These are phyloP conservation scores for Hirudinaria manillensis DNA, from an alignment of 2,888 invertebrate species.

Conservation along the genomic window DNA sequence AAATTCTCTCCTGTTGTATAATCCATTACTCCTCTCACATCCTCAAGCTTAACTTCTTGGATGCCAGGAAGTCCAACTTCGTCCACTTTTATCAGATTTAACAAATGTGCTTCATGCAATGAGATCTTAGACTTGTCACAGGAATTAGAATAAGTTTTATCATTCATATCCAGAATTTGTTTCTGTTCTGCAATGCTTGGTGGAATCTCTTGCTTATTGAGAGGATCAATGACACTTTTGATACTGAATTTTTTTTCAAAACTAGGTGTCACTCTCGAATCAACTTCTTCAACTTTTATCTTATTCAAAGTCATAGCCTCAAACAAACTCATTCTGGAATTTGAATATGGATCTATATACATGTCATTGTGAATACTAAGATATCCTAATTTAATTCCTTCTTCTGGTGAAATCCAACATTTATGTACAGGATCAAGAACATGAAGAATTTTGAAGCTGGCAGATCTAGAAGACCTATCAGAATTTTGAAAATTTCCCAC, in stretches of 20 bases:
- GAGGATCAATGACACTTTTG: conserved; percentile 62
- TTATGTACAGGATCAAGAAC: conserved; percentile 54
- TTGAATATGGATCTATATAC: conserved; percentile 64
- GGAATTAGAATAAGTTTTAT: conserved; percentile 54
- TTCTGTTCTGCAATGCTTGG: conserved; percentile 51
- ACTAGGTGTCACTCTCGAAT: not conserved
- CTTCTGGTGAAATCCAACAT: conserved; percentile 55
- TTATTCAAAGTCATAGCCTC: conserved; percentile 38
- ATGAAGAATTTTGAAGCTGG: conserved; percentile 41
- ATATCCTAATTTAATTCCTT: conserved; percentile 59
- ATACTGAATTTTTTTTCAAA: conserved; percentile 36
- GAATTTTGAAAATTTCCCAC: conserved; percentile 15
- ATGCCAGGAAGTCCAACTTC: conserved; percentile 76
- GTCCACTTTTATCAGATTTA: conserved; percentile 71
- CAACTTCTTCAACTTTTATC: conserved; percentile 29
- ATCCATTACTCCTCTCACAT: conserved; percentile 23
- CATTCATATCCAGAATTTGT: conserved; percentile 53
- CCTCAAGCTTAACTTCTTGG: conserved; percentile 53
- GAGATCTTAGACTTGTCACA: conserved; percentile 57
- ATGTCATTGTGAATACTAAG: conserved; percentile 33
- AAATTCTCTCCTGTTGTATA: conserved; percentile 73
- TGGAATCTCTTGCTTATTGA: conserved; percentile 62
- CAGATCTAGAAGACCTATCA: not conserved
- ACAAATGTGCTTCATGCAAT: conserved; percentile 70
- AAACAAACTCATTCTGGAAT: conserved; percentile 70